These are phyloP conservation scores for Mungos mungo DNA, from an alignment of 2,113 vertebrate genomes.

Conservation along the genomic window DNA sequence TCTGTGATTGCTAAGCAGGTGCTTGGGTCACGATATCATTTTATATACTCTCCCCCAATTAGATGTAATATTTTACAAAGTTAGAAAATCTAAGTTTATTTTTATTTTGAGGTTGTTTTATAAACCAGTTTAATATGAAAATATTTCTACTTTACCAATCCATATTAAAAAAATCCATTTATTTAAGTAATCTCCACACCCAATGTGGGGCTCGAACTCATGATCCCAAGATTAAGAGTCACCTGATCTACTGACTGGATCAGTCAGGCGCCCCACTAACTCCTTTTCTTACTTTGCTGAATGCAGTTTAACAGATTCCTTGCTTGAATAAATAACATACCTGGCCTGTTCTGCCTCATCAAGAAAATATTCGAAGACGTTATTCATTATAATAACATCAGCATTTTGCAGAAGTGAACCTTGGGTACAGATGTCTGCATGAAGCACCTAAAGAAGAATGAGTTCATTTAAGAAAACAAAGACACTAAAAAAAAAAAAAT, in stretches of 20 bases:
- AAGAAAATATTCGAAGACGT: constrained; percentile 97
- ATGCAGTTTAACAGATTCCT: constrained; percentile 66
- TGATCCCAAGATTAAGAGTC: not conserved
- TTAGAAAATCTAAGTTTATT: not conserved
- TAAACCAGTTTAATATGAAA: constrained; percentile 60
- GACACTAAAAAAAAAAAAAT: no score
- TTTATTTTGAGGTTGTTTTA: constrained; percentile 51
- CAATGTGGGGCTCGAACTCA: not conserved
- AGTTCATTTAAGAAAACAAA: constrained; percentile 64
- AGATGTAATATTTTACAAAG: constrained; percentile 38
- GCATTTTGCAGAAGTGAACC: constrained; percentile 88
- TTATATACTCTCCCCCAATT: constrained; percentile 22
- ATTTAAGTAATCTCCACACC: not conserved
- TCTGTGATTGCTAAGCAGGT: not conserved
- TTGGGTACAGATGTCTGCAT: constrained; percentile 91
- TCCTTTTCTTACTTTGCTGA: constrained; percentile 10
- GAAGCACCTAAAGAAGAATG: constrained; percentile 88
- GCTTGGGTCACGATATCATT: not conserved
- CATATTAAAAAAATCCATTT: not conserved
- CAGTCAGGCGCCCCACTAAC: not conserved
- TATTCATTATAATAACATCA: constrained; percentile 96
- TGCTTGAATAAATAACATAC: constrained; percentile 84
- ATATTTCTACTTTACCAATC: not conserved
- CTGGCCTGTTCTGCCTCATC: constrained; percentile 90
- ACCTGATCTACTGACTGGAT: not conserved